Evolutionary conservation across 2,797 vertebrate species (phyloP), one percentile per base, ranked within the genome.

Genomic region (Hydrolagus colliei): DNA sequence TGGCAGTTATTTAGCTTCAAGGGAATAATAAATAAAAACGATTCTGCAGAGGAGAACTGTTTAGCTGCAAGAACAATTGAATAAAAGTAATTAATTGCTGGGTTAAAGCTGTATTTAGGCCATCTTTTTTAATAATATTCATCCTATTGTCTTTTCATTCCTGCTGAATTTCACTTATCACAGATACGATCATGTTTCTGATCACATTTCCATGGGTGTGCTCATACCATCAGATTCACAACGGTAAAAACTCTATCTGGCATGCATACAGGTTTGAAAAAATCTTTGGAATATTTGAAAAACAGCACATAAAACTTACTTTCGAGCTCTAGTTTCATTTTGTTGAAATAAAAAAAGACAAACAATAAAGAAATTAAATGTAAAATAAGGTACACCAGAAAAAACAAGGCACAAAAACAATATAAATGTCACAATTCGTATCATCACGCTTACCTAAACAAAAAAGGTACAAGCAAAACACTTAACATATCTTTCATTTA

Each of bases 261-360:
- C 98, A 99, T 99, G 97, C 98, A 99, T 95, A 97, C 94, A 92
- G 95, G 91, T 94, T 95, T 93, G 89, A 95, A 95, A 27, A 91
- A 93, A 91, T 96, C 96, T 96, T 95, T 94, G 79, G 92, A 89
- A 91, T 95, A 94, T 93, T 92, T 89, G 91, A 95, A 93, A 94
- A 96, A 95, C 89, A 89, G 92, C 93, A 93, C 91, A 93, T 91
- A 92, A 90, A 95, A 99, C 98, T 99, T 99, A 99, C 98, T 99
- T 99, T 94, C 98, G 97, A 95, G 97, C 98, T 98, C 98, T 99
- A 98, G 92, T 97, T 96, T 96, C 96, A 98, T 98, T 96, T 96
- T 96, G 94, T 92, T 65, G 94, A 95, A 92, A 96, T 95, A 96
- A 96, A 97, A 95, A 96, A 97, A 96, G 94, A 96, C 95, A 98